Evolutionary conservation across 2,797 vertebrate species (phyloP), one percentile per base, ranked within the genome.

Genomic region (Neosilurus mollespiculum): DNA sequence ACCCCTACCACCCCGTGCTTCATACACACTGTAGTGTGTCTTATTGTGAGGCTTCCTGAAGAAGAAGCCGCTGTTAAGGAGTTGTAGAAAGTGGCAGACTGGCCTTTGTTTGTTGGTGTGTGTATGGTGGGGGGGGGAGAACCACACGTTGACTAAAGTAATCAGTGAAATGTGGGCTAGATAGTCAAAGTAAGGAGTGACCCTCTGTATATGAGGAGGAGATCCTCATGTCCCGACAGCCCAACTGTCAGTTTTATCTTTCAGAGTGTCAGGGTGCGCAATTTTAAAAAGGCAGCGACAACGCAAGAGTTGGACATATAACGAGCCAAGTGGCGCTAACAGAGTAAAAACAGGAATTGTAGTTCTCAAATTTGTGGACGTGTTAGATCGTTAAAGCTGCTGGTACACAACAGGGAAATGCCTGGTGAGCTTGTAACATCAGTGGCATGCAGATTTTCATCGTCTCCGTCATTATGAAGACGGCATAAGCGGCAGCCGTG

Each of bases 31-130:
- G 43, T 37, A 24, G 24, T 77, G 61, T 69, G 84, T 81, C 81
- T 83, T 90, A 93, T 95, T 94, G 93, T 94, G 66, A 53, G 37
- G 69, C 71, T 89, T 92, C 90, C 91, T 91, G 58, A 88, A 86
- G 87, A 91, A 87, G 81, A 85, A 90, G 82, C 78, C 30, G 88
- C 89, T 92, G 92, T 92, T 91, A 92, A 86, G 89, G 92, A 90
- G 92, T 93, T 90, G 85, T 87, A 81, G 90, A 91, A 88, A 86
- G 66, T 87, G 89, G 90, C 88, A 87, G 89, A 84, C 87, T 85
- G 18, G 89, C 58, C 43, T 67, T 77, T 94, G 92, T 93, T 87
- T 78, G 75, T 73, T 89, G 65, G 2, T 26, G 30, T 62, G 18
- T 72, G 43, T 62, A 26, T 54, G 54, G 9, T n/a, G 24, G 49